A percentile compares a stretch with the other conserved stretches of the same genome.
These are phyloP conservation scores for Drosophila pectinifera DNA, from an alignment of 1,140 invertebrate species.

Conservation along the genomic window DNA sequence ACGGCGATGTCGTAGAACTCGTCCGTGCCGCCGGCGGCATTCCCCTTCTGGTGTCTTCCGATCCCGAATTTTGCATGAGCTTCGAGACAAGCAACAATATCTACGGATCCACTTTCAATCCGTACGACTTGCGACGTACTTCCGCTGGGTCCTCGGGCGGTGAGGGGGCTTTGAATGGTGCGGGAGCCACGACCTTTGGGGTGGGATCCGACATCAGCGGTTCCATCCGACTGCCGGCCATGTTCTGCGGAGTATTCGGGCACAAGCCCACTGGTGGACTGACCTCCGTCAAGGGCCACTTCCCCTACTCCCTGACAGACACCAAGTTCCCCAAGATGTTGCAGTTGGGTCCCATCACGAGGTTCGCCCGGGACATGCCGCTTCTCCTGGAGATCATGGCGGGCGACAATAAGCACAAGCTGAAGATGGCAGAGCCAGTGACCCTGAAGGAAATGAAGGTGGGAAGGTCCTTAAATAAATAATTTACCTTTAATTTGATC, in stretches of 20 bases:
- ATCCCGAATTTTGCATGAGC: constrained; percentile 91
- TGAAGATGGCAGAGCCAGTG: constrained; percentile 85
- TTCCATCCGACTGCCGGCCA: constrained; percentile 94
- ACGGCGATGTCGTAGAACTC: constrained; percentile 87
- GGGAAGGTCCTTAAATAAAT: background rate
- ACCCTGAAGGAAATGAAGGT: constrained; percentile 88
- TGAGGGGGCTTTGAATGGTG: constrained; percentile 89
- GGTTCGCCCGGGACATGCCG: constrained; percentile 91
- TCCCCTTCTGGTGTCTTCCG: constrained; percentile 91
- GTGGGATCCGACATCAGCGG: constrained; percentile 95
- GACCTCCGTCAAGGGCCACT: constrained; percentile 87
- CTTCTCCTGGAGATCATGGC: constrained; percentile 89
- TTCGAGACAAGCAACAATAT: constrained; percentile 91
- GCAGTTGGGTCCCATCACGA: constrained; percentile 91
- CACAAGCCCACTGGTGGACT: constrained; percentile 92
- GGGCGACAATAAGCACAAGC: constrained; percentile 77
- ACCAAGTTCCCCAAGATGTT: constrained; percentile 68
- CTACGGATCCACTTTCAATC: constrained; percentile 91
- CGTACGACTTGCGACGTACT: constrained; percentile 89
- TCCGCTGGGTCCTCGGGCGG: constrained; percentile 92
- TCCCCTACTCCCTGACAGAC: constrained; percentile 84
- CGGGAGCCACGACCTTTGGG: constrained; percentile 91
- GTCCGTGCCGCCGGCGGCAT: constrained; percentile 91
- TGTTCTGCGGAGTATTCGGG: constrained; percentile 95
- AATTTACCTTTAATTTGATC: background rate